Base-by-base conservation (phyloP, 2,113 vertebrate species). In the Hippopotamus amphibius region DNA sequence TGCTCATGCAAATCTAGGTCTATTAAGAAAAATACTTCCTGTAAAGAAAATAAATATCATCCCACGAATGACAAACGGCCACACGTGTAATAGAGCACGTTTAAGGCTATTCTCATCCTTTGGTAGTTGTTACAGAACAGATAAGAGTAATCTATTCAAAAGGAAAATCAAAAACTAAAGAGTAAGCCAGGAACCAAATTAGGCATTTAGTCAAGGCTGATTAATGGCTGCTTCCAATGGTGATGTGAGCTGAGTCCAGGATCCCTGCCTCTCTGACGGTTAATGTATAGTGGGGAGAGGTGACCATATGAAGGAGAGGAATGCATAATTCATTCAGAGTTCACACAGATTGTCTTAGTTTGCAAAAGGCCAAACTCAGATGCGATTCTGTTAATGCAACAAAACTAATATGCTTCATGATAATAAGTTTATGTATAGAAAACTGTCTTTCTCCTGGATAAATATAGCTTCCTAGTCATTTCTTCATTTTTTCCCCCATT, bases 221-320 rank as follows among this genome's bases (percentile, higher is more conserved):
- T 97, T 96, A 93, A 97, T 93, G 94, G 84, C 95, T 87, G 48
- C 90, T 93, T 81, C 92, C 90, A 89, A 41, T 46, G 92, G 97
- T 66, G 63, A 83, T 91, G 97, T 97, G 93, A 98, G 96, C 97
- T 84, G 94, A 66, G 88, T 97, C 77, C 65, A 57, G 63, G 21
- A 41, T 76, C 94, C 59, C 95, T 97, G 79, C 92, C 66, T 66
- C 16, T 66, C 46, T 24, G 26, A 8, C 30, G 74, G 24, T 86
- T 46, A 77, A 55, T 69, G 79, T 95, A 86, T 7, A 41, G 13
- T 65, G 71, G 79, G 95, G 53, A 90, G 88, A 53, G 55, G 89
- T 90, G 95, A 72, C 95, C 83, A 28, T 82, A 97, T 41, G 22
- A 43, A 26, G 91, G 96, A 97, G 88, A 79, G 24, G 93, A 93